Base-by-base conservation (phyloP, 2,888 invertebrate species). In the Calameuta idolon region DNA sequence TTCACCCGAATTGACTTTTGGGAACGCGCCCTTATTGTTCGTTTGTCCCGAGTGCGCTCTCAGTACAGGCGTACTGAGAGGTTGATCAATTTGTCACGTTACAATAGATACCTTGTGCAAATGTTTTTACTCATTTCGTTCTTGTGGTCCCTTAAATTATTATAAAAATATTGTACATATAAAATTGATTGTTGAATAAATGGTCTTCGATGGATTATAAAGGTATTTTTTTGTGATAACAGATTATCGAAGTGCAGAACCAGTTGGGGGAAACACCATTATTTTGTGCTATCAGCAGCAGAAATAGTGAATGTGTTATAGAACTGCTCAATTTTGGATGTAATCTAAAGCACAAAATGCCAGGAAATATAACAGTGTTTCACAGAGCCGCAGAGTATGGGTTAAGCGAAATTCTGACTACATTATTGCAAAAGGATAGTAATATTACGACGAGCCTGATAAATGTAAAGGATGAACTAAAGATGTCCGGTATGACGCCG, bases 361-460 rank as follows among this genome's bases (percentile, higher is more conserved):
- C 92, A 30, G 92, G 92, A 31, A 91, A 93, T 34, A 89, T 92
- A 0, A 95, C 93, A 69, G 93, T 94, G 74, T 90, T 95, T n/a
- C 94, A 95, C 82, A 89, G 93, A 79, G 94, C 95, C 68, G 93
- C 94, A 69, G 93, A 93, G 83, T 87, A 92, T 81, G 94, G 94
- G 0, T 92, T 93, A 79, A 83, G 92, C 31, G 92, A 93, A 77
- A 93, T 94, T 84, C 92, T 95, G 12, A 92, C 92, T 86, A 89
- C 92, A 34, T 89, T 95, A 73, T 85, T 95, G 76, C 55, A 79
- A 40, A 89, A 91, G 69, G 89, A 90, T 81, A 91, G 90, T 80
- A 69, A 69, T 11, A 79, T 33, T 77, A 69, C 82, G 77, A 75
- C 68, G 68, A 68, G 74, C 12, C 69, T 77, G 12, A 77, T 83